These are phyloP conservation scores for Scleropages formosus DNA, from an alignment of 2,797 vertebrate genomes.

Conservation along the genomic window DNA sequence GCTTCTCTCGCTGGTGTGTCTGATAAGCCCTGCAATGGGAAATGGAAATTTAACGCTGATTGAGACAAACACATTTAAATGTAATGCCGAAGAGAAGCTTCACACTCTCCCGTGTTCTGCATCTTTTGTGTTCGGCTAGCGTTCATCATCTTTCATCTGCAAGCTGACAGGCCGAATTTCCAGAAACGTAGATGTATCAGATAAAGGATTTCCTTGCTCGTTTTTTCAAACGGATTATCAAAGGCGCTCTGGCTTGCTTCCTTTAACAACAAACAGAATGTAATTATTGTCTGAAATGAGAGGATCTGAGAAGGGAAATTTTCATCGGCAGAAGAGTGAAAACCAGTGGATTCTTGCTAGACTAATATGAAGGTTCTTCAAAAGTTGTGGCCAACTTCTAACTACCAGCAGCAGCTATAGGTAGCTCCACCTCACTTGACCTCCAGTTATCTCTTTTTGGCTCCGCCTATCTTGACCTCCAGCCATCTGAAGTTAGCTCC, in stretches of 20 bases:
- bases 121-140: slow-evolving; percentile 5
- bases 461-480: too few species aligned
- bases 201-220: neutral
- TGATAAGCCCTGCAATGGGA: neutral
- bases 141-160: neutral
- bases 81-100: neutral
- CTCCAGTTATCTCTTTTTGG: too few species aligned
- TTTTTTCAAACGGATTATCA: neutral
- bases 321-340: neutral
- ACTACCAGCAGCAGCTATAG: too few species aligned
- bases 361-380: neutral
- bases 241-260: neutral
- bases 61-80: neutral
- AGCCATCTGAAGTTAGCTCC: too few species aligned
- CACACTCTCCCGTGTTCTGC: neutral
- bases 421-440: too few species aligned
- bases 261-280: neutral
- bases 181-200: neutral
- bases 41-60: slow-evolving; percentile 14
- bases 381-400: too few species aligned
- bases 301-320: too few species aligned
- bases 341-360: neutral
- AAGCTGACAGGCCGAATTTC: neutral
- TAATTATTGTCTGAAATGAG: neutral
- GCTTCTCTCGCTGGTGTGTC: neutral